These are phyloP conservation scores for Kradibia gibbosae DNA, from an alignment of 1,140 invertebrate genomes.

Conservation along the genomic window DNA sequence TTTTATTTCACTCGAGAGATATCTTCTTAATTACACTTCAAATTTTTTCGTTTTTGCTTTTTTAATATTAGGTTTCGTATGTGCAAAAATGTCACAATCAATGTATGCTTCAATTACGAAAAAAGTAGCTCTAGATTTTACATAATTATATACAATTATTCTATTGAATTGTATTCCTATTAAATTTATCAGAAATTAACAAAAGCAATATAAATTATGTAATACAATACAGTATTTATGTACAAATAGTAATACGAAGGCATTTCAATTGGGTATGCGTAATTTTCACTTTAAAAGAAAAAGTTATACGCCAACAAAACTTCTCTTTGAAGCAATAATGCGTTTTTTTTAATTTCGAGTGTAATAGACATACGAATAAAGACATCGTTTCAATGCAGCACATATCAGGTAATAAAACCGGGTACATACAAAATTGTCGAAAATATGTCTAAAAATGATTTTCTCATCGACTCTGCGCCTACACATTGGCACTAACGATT, in stretches of 20 bases:
- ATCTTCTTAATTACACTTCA: constrained; percentile 6
- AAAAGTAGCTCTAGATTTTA: constrained; percentile 22
- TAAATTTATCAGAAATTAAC: constrained; percentile 22
- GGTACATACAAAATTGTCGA: not conserved
- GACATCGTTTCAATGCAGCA: not conserved
- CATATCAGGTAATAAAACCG: not conserved
- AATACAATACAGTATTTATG: constrained; percentile 9
- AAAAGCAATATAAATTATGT: constrained; percentile 38
- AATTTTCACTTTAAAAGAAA: constrained; percentile 1
- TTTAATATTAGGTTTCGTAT: not conserved
- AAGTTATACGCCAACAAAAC: not conserved
- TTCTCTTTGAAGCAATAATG: not conserved
- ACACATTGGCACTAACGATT: constrained; percentile 45
- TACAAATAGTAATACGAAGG: constrained; percentile 26
- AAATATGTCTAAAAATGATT: not conserved
- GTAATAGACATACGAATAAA: constrained; percentile 2
- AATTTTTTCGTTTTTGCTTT: not conserved
- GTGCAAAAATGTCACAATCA: constrained; percentile 12
- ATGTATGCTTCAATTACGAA: not conserved
- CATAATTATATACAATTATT: constrained; percentile 41
- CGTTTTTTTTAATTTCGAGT: constrained; percentile 28
- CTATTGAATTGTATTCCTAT: constrained; percentile 22
- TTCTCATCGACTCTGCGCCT: constrained; percentile 14
- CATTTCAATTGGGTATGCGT: constrained; percentile 20
- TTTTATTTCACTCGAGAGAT: constrained; percentile 20